A percentile compares a stretch with the other conserved stretches of the same genome.
phyloP scores from a whole-genome alignment of 2,888 invertebrate species.

The Neocrepidodera transversa region DNA sequence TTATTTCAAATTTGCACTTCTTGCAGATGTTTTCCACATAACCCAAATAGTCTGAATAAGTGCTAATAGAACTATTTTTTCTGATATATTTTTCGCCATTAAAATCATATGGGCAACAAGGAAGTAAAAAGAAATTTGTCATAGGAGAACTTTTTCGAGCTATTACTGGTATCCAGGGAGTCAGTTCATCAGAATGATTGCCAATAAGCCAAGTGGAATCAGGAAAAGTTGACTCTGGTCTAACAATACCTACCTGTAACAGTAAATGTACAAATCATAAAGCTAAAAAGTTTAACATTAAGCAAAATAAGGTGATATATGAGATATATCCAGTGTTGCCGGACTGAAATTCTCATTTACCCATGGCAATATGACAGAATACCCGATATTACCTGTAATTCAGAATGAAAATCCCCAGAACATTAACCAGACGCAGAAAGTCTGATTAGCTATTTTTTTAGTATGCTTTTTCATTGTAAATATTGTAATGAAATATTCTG shows the following conservation, averaged over 20 bases:
- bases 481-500: too few relatives aligned
- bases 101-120: slow-evolving; percentile 95
- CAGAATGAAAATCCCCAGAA: too few relatives aligned
- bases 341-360: too few relatives aligned
- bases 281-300: too few relatives aligned
- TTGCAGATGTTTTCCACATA: slow-evolving; percentile 70
- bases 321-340: too few relatives aligned
- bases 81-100: slow-evolving; percentile 84
- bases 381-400: too few relatives aligned
- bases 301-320: too few relatives aligned
- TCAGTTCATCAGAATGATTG: slow-evolving; percentile 99
- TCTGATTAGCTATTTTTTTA: too few relatives aligned
- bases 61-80: slow-evolving; percentile 72
- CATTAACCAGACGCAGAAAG: too few relatives aligned
- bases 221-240: slow-evolving; percentile 70
- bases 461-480: too few relatives aligned
- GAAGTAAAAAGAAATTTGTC: slow-evolving; percentile 87
- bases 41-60: slow-evolving; percentile 77
- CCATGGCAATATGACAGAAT: too few relatives aligned
- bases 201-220: slow-evolving; percentile 94
- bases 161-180: slow-evolving; percentile 97
- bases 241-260: slow-evolving; percentile 69
- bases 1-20: slow-evolving; percentile 75
- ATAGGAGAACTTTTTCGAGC: slow-evolving; percentile 78
- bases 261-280: too few relatives aligned